Percentiles rank a stretch among this genome's conserved stretches.
Evolutionary conservation across 35 echinoderm and acorn worm genomes (phyloP).

Genomic region (Apostichopus californicus): DNA sequence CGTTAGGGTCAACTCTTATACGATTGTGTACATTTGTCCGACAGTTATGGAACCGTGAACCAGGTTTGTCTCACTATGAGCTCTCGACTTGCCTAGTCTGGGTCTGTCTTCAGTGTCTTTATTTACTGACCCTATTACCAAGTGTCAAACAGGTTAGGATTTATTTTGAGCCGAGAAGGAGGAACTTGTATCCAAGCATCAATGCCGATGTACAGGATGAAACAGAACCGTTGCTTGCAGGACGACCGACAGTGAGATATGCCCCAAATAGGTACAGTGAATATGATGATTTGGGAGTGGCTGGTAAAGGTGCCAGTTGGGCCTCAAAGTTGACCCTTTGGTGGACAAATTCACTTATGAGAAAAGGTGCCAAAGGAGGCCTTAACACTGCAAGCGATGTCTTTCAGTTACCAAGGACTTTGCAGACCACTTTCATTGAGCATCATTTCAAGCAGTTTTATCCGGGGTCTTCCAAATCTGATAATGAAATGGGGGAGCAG

Average conservation of each 20-base stretch:
- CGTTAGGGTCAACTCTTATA: constrained; percentile 47
- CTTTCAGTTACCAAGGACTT: constrained; percentile 75
- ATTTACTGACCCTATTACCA: constrained; percentile 75
- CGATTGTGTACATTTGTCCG: constrained; percentile 60
- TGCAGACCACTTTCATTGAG: constrained; percentile 63
- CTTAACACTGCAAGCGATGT: constrained; percentile 75
- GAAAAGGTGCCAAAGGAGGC: constrained; percentile 80
- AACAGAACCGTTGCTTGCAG: constrained; percentile 31
- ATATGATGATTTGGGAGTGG: constrained; percentile 69
- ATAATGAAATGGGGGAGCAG: constrained; percentile 7
- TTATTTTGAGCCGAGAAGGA: constrained; percentile 54
- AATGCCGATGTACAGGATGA: constrained; percentile 79
- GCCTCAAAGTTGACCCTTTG: constrained; percentile 73
- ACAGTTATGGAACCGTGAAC: constrained; percentile 53
- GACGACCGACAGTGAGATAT: constrained; percentile 25
- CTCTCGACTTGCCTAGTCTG: constrained; percentile 42
- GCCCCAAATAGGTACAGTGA: constrained; percentile 19
- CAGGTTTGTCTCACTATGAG: constrained; percentile 12
- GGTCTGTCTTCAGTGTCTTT: constrained; percentile 61
- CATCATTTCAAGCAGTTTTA: constrained; percentile 64
- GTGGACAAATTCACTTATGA: constrained; percentile 91
- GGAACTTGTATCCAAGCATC: constrained; percentile 63
- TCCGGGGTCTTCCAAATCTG: constrained; percentile 12
- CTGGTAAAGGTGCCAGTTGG: constrained; percentile 75
- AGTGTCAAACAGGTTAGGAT: constrained; percentile 51